Evolutionary conservation across 2,888 invertebrate genomes (phyloP).

Genomic region (Mythimna ferrago): DNA sequence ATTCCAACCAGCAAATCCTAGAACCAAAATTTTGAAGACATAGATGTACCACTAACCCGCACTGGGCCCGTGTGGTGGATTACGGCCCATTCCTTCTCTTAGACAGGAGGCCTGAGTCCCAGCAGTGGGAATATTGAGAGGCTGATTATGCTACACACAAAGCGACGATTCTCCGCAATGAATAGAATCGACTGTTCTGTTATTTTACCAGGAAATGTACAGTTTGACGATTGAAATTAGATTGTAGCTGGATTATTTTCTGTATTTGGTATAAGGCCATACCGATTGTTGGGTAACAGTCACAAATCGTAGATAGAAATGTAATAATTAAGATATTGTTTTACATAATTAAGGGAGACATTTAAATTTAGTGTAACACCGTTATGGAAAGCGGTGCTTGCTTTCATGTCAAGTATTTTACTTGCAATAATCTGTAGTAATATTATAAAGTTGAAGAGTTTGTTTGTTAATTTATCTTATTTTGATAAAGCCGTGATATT

Average conservation of each 20-base stretch:
- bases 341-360: constrained; percentile 76
- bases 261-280: constrained; percentile 62
- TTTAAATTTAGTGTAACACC: constrained; percentile 71
- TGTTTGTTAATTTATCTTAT: no score
- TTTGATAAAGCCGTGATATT: no score
- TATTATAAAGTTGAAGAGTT: no score
- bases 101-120: no score
- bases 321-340: constrained; percentile 84
- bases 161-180: constrained; percentile 48
- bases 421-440: constrained; percentile 7
- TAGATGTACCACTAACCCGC: no score
- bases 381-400: constrained; percentile 72
- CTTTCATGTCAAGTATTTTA: constrained; percentile 66
- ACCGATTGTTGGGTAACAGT: constrained; percentile 52
- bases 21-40: no score
- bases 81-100: no score
- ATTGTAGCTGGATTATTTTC: constrained; percentile 60
- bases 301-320: constrained; percentile 68
- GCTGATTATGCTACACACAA: constrained; percentile 5
- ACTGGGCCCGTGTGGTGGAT: no score
- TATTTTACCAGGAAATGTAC: constrained; percentile 62
- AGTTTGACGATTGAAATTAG: constrained; percentile 58
- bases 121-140: no score
- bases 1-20: no score
- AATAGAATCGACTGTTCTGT: constrained; percentile 54